Percentiles rank a stretch among this genome's conserved stretches.
Conservation (phyloP, 2,888 invertebrate genomes). For the Sesia apiformis region DNA sequence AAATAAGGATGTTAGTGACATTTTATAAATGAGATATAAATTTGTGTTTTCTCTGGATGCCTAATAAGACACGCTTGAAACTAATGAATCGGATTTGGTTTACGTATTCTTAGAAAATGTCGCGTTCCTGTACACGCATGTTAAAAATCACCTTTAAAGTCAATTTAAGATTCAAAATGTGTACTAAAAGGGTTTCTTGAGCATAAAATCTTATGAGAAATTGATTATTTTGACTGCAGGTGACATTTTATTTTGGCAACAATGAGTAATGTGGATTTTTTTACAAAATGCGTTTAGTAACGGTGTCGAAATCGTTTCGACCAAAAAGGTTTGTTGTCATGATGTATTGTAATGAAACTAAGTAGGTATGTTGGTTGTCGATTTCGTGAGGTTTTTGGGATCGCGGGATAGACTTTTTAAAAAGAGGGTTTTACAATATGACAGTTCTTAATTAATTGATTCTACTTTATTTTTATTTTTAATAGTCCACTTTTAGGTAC, state of each 20-base stretch:
- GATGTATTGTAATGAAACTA: no score
- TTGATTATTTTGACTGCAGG: background rate
- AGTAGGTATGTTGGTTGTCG: no score
- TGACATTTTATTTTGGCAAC: background rate
- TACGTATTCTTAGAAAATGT: background rate
- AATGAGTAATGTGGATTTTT: background rate
- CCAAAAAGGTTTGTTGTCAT: no score
- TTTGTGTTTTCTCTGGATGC: slow-evolving; percentile 18
- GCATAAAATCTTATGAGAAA: background rate
- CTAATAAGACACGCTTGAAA: slow-evolving; percentile 44
- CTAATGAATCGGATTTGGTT: slow-evolving; percentile 45
- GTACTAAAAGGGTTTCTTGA: background rate
- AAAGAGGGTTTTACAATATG: no score
- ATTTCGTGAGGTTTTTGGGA: no score
- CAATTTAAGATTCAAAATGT: no score
- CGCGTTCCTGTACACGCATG: background rate
- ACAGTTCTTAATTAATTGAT: no score
- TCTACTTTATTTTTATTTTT: no score
- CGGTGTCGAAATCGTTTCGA: no score
- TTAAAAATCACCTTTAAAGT: no score
- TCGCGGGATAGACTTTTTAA: no score
- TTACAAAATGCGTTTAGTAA: background rate
- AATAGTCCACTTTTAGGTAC: no score
- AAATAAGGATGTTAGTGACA: slow-evolving; percentile 11
- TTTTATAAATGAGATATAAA: background rate